phyloP scores from a whole-genome alignment of 1,140 invertebrate species.

The Agrilus planipennis region DNA sequence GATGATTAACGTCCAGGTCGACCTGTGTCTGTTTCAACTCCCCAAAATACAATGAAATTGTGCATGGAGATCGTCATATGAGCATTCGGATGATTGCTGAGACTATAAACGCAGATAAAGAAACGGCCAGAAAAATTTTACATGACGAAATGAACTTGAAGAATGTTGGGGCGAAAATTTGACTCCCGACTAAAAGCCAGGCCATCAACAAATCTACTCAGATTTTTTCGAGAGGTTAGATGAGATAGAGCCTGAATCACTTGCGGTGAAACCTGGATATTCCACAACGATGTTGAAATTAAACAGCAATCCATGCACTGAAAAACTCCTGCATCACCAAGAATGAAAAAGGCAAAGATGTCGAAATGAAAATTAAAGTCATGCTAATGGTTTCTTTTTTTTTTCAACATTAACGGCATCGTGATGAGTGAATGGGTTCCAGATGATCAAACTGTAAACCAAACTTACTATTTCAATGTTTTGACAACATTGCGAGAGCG shows the following conservation, averaged over 20 bases:
- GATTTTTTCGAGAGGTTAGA: slow-evolving; percentile 6
- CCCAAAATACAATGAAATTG: no score
- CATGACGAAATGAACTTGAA: slow-evolving; percentile 11
- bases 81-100: no score
- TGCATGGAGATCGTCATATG: slow-evolving; percentile 1
- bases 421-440: no score
- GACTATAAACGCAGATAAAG: slow-evolving; percentile 7
- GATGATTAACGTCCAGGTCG: no score
- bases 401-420: slow-evolving; percentile 1
- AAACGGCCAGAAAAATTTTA: slow-evolving; percentile 11
- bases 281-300: slow-evolving; percentile 13
- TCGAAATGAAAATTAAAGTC: slow-evolving; percentile 18
- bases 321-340: slow-evolving; percentile 14
- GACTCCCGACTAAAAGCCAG: no score
- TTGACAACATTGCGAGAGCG: no score
- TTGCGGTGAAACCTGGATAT: slow-evolving; percentile 19
- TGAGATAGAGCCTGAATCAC: slow-evolving; percentile 13
- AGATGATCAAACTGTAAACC: no score
- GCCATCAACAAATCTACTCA: slow-evolving; percentile 11
- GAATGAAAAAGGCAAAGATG: slow-evolving; percentile 15
- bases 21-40: no score
- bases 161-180: slow-evolving; percentile 8
- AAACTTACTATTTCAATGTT: no score
- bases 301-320: slow-evolving; percentile 19
- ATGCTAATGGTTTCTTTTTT: slow-evolving; percentile 16